Percentiles rank a stretch among this genome's conserved stretches.
These are phyloP conservation scores for Epizoanthus fatuus DNA, from an alignment of 92 coral and sea anemone species.

Conservation along the genomic window DNA sequence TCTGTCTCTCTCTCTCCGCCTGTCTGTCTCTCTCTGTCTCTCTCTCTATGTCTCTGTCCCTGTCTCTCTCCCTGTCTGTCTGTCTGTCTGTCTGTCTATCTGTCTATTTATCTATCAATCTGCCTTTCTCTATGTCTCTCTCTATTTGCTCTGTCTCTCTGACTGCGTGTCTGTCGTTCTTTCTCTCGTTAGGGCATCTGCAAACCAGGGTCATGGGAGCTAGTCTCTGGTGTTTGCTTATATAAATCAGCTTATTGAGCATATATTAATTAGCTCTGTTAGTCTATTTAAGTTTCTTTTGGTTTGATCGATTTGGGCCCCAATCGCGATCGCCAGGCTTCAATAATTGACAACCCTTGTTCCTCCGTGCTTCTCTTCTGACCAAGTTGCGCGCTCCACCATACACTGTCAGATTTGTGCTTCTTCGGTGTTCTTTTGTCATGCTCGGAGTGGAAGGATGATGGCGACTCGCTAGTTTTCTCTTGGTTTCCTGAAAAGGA, in stretches of 20 bases:
- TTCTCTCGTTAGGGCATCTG: constrained; percentile 10
- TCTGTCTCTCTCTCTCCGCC: not conserved
- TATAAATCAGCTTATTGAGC: constrained; percentile 14
- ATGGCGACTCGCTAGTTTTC: constrained; percentile 1
- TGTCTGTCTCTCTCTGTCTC: no score
- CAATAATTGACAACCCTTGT: constrained; percentile 18
- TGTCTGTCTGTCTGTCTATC: not conserved
- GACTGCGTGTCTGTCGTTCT: not conserved
- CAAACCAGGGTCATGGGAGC: not conserved
- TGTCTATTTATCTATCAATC: not conserved
- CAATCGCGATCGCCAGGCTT: not conserved
- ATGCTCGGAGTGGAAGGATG: constrained; percentile 17
- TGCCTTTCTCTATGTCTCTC: not conserved
- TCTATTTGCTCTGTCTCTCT: not conserved
- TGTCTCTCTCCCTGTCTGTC: not conserved
- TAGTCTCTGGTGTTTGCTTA: not conserved
- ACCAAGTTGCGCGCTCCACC: constrained; percentile 19
- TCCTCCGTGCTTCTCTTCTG: not conserved
- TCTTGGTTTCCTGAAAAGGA: constrained; percentile 30
- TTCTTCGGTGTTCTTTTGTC: constrained; percentile 6
- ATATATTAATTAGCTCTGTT: constrained; percentile 9
- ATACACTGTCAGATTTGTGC: constrained; percentile 26
- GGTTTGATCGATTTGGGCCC: not conserved
- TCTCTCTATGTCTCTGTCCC: no score
- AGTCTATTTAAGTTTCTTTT: constrained; percentile 24